A percentile compares a stretch with the other conserved stretches of the same genome.
Evolutionary conservation across 2,888 invertebrate species (phyloP).

Genomic region (Orchesellides sinensis): DNA sequence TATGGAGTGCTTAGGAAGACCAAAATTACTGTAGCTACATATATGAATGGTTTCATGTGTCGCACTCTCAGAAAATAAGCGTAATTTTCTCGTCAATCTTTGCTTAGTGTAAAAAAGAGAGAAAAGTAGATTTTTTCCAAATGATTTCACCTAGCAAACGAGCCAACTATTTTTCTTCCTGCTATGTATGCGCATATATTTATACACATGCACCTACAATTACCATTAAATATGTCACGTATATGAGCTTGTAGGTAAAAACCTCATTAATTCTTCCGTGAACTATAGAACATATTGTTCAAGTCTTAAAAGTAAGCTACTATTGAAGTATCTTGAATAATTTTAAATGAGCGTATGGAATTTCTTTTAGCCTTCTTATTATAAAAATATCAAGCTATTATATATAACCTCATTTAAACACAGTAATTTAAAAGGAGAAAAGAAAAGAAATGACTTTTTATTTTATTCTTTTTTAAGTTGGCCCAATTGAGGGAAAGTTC

Average conservation of each 20-base stretch:
- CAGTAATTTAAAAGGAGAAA: background rate
- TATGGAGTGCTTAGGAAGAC: constrained; percentile 8
- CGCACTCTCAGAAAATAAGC: constrained; percentile 14
- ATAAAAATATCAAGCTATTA: too few species aligned
- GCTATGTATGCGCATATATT: background rate
- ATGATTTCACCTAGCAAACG: constrained; percentile 27
- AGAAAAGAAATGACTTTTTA: background rate
- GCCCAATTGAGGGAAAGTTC: constrained; percentile 5
- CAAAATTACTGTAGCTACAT: constrained; percentile 4
- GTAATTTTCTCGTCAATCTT: constrained; percentile 43
- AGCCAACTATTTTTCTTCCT: too few species aligned
- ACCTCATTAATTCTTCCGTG: background rate
- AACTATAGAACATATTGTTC: too few species aligned
- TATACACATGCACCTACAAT: background rate
- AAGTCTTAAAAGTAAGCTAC: too few species aligned
- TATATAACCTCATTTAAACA: too few species aligned
- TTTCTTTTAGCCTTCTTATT: background rate
- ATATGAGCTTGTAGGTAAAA: background rate
- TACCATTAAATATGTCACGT: background rate
- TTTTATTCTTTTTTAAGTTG: constrained; percentile 38
- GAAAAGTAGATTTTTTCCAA: constrained; percentile 21
- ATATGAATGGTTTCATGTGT: constrained; percentile 32
- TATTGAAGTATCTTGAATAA: too few species aligned
- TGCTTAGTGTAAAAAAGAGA: background rate
- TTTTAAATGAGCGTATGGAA: background rate